These are phyloP conservation scores for rat (Rattus norvegicus) DNA, from an alignment of 2,113 vertebrate genomes.

Conservation along the genomic window DNA sequence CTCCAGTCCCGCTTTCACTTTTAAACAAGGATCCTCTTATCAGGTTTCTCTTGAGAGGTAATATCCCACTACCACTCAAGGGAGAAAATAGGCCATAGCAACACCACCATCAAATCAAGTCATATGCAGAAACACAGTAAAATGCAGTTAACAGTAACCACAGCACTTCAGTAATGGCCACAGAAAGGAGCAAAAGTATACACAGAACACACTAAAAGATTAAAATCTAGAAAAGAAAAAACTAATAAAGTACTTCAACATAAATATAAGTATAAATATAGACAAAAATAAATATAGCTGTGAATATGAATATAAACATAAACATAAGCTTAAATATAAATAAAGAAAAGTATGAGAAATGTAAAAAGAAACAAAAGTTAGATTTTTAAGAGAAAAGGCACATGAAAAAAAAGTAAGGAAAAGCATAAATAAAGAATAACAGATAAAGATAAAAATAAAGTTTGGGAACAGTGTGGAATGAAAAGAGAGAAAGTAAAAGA, in stretches of 20 bases:
- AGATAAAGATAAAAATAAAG: background rate
- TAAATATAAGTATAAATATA: too few species aligned
- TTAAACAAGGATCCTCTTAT: background rate
- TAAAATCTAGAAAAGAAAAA: background rate
- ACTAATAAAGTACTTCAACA: background rate
- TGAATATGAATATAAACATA: too few species aligned
- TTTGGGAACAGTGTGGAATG: background rate
- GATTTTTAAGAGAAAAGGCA: background rate
- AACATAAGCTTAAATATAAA: too few species aligned
- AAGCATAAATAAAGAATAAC: background rate
- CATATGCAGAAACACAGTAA: background rate
- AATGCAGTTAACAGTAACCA: background rate
- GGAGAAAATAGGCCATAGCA: background rate
- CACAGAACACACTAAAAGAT: background rate
- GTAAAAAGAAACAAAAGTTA: background rate
- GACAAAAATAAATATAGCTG: too few species aligned
- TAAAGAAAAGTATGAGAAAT: background rate
- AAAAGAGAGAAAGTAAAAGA: background rate
- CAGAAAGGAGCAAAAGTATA: background rate
- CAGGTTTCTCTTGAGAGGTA: background rate
- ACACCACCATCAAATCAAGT: background rate
- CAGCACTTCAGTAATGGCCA: background rate
- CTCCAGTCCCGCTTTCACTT: background rate
- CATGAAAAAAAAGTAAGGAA: too few species aligned
- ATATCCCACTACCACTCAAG: background rate